Base-by-base conservation (phyloP, 2,797 vertebrate species). In the Spinus pinus region DNA sequence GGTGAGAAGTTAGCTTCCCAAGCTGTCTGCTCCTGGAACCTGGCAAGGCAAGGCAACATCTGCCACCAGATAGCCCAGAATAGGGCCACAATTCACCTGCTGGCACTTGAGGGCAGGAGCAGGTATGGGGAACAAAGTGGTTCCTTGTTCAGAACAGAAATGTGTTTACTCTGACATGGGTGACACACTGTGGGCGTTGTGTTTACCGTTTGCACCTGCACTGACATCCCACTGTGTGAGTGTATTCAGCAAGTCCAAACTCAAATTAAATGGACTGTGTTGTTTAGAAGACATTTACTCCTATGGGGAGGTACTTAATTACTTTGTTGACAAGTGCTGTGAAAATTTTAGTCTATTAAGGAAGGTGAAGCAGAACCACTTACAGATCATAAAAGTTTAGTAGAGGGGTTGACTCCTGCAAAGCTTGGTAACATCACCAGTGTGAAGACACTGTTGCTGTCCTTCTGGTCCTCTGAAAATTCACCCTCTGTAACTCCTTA, bases 401-500 rank as follows among this genome's bases (percentile, higher is more conserved):
- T 23, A 28, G 18, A 42, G 50, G 14, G 16, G 39, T 41, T 61
- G 69, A 81, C 25, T 61, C 47, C 35, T 80, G 57, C 44, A 30
- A 65, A 41, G 24, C 39, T n/a, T 49, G 19, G 16, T 60, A 56
- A 37, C 28, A 58, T 49, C 37, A 37, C 12, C 42, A 17, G 0
- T 1, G 1, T 39, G 69, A 77, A 70, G 25, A 46, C 21, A 49
- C 24, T 0, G 0, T 20, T 66, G 39, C 51, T 57, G 35, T 75
- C 49, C 22, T 28, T 33, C 46, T 67, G 7, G 1, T 69, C 28
- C 30, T 39, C 77, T 33, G 44, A 54, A 78, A 88, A 62, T 44
- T 80, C 2, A 0, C n/a, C 31, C 41, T 62, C n/a, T 14, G 1
- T 41, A 61, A 24, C 33, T 77, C 56, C 1, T 0, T 46, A 31